These are phyloP conservation scores for Macroteleia sp. DNA, from an alignment of 2,888 invertebrate genomes.

Conservation along the genomic window DNA sequence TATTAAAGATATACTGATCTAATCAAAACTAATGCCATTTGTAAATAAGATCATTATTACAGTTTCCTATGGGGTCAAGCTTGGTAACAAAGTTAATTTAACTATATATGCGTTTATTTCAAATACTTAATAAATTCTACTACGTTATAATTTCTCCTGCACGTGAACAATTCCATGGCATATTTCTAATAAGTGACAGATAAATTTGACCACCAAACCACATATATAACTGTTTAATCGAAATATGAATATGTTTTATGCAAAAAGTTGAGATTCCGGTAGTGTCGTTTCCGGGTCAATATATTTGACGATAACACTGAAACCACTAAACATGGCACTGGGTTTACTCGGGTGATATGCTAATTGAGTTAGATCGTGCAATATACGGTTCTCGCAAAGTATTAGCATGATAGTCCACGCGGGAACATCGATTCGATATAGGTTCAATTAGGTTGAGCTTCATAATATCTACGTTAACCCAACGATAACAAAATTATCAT, in stretches of 20 bases:
- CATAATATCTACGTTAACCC: constrained; percentile 64
- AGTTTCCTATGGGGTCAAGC: too few relatives aligned
- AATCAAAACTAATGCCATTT: too few relatives aligned
- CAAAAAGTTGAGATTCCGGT: constrained; percentile 37
- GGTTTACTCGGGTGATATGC: constrained; percentile 49
- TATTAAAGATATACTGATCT: too few relatives aligned
- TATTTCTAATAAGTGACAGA: too few relatives aligned
- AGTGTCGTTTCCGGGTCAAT: constrained; percentile 39
- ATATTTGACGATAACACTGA: constrained; percentile 45
- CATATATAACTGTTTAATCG: constrained; percentile 9
- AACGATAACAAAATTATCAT: constrained; percentile 62
- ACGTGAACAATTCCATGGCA: too few relatives aligned
- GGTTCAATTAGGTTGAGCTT: constrained; percentile 61
- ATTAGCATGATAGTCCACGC: constrained; percentile 45
- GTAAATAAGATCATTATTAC: too few relatives aligned
- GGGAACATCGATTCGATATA: constrained; percentile 60
- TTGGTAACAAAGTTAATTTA: too few relatives aligned
- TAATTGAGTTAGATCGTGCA: constrained; percentile 62
- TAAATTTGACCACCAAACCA: constrained; percentile 8
- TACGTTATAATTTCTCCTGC: too few relatives aligned
- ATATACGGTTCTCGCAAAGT: constrained; percentile 52
- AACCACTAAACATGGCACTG: constrained; percentile 39
- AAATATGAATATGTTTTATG: constrained; percentile 37
- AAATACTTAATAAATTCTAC: too few relatives aligned
- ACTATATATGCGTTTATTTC: too few relatives aligned